Base-by-base conservation (phyloP, 1,140 invertebrate species). In the Limonius californicus region DNA sequence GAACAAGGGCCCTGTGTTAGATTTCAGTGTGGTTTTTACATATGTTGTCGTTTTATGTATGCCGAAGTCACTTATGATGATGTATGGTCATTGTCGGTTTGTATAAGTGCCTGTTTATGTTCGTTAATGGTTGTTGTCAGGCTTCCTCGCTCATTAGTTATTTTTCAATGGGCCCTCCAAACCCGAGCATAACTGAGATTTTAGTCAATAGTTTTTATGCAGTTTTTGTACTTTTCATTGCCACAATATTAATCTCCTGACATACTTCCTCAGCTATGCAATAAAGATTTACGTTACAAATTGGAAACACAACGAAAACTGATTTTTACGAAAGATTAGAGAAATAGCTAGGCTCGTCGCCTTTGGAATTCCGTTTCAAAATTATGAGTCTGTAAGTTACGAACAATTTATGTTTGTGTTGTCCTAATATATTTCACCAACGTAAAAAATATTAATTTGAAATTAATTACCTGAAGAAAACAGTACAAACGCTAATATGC, bases 31-130 rank as follows among this genome's bases (percentile, higher is more conserved):
- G 30, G 43, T 62, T 61, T 65, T 62, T 65, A 65, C 66, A 65
- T 68, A 57, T 65, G 60, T 61, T 58, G 54, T 55, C 64, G 53
- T 66, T 68, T 66, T 62, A 54, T 62, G 47, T 58, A 35, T 58
- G 62, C 67, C 61, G 67, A 60, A 66, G 55, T 68, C 67, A 65
- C 59, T 65, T 66, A 57, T 55, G 57, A 57, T 58, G 57, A 68
- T 66, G 59, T 39, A 68, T 62, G 59, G 39, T 39, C 55, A 59
- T 64, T 59, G 59, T 64, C 62, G 67, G 62, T 30, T 56, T 63
- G 47, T 66, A 56, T 62, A 65, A 68, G 62, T 63, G 64, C 50
- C 54, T 68, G 66, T 68, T 68, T 68, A 62, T 62, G 63, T 64
- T 63, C 61, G 64, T 68, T 68, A 68, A 68, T 68, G 61, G 57